Evolutionary conservation across 2,113 vertebrate genomes (phyloP).

Genomic region (Psittacus erithacus): DNA sequence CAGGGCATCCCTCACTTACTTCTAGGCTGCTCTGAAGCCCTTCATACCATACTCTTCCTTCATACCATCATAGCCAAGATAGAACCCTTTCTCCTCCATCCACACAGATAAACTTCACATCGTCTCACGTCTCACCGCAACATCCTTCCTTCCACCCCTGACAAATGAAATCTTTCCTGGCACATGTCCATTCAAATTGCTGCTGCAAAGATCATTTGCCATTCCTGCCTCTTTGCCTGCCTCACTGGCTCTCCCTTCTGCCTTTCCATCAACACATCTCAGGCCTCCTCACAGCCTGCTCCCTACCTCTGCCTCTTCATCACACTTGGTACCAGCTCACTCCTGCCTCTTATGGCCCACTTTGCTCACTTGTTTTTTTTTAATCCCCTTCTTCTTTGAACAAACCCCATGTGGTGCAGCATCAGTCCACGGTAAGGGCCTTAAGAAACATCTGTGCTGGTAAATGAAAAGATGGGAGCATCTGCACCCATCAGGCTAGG

Average conservation of each 20-base stretch:
- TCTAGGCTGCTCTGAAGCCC: neutral
- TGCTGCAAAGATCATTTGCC: neutral
- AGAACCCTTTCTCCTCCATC: neutral
- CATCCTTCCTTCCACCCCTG: neutral
- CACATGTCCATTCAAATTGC: conserved; percentile 20
- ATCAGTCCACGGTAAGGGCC: neutral
- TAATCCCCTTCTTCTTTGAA: neutral
- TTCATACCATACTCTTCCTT: neutral
- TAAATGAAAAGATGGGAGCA: neutral
- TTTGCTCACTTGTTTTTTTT: neutral
- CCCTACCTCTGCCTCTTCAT: neutral
- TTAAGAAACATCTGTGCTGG: neutral
- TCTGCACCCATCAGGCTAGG: neutral
- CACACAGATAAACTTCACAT: neutral
- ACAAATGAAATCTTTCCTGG: conserved; percentile 4
- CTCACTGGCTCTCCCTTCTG: neutral
- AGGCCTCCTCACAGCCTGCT: neutral
- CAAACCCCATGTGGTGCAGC: neutral
- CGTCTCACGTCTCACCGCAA: neutral
- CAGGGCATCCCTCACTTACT: neutral
- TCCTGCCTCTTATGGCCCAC: neutral
- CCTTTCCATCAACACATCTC: neutral
- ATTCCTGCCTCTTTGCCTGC: neutral
- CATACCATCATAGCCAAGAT: neutral
- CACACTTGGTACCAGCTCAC: neutral